A percentile compares a stretch with the other conserved stretches of the same genome.
Evolutionary conservation across 2,888 invertebrate species (phyloP).

Genomic region (Sisyra nigra): DNA sequence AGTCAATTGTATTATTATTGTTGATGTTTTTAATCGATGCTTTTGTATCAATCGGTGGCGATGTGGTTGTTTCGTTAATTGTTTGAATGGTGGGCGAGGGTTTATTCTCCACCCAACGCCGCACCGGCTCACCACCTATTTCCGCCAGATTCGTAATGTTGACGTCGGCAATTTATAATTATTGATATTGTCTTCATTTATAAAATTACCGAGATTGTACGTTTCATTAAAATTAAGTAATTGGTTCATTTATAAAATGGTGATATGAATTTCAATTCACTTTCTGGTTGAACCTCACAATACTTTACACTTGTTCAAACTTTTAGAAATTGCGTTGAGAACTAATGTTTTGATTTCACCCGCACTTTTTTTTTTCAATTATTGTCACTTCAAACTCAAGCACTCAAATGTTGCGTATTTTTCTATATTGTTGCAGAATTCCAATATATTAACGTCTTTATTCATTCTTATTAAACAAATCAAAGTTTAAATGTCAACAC

Average conservation of each 20-base stretch:
- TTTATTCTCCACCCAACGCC: conserved; percentile 40
- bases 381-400: not conserved
- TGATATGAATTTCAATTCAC: no score
- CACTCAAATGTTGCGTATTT: not conserved
- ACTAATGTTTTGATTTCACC: no score
- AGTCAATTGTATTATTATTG: conserved; percentile 36
- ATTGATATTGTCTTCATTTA: no score
- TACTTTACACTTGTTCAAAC: no score
- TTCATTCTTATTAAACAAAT: not conserved
- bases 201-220: no score
- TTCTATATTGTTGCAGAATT: not conserved
- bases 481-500: not conserved
- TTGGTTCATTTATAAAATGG: no score
- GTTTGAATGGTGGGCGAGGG: conserved; percentile 28
- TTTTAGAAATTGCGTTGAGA: no score
- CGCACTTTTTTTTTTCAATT: no score
- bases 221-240: no score
- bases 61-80: conserved; percentile 20
- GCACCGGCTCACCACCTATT: conserved; percentile 38
- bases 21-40: conserved; percentile 11
- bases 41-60: conserved; percentile 19
- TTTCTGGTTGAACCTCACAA: no score
- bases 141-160: conserved; percentile 37
- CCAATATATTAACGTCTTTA: not conserved
- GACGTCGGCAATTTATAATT: not conserved